Base-by-base conservation (phyloP, 1,140 invertebrate species). In the Gryllus bimaculatus region DNA sequence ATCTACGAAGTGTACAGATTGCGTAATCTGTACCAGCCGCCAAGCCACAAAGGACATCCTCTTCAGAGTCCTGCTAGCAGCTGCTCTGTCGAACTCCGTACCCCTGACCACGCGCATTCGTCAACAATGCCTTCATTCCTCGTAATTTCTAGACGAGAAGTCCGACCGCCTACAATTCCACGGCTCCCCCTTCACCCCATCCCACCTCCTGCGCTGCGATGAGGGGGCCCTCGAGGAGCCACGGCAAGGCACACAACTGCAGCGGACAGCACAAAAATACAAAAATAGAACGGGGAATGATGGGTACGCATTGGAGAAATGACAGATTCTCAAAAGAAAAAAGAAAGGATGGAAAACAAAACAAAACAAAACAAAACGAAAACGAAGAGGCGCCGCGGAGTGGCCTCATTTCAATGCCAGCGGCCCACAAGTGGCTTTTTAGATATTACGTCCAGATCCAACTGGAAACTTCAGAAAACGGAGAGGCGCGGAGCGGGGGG, bases 401-500 rank as follows among this genome's bases (percentile, higher is more conserved):
- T 66, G 54, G 54, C 54, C 54, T 10, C 54, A 66, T 66, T 66
- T 66, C 54, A 66, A 66, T 66, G 54, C 54, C 54, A 66, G 54
- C 54, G 18, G 54, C 54, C 54, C 54, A 13, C 54, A 66, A 66
- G 54, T 66, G 54, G 54, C 54, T 66, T 66, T 66, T 66, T 66
- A 66, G 54, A 66, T 66, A 66, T 66, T 66, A 66, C 54, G 54
- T 66, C 54, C 54, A 66, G 54, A 66, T 66, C 54, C 54, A 18
- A 18, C 54, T 66, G 54, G 54, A 66, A 66, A 66, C 54, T 66
- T 18, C 54, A 66, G 54, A 66, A 66, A 66, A 66, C 54, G 54
- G 54, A 66, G 54, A 66, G 2, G 18, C 54, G 54, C 10, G 18
- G 54, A 66, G 10, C 18, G 7, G 18, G 54, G 49, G 15, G 8